phyloP scores from a whole-genome alignment of 1,140 invertebrate genomes.

The Trypoxylus dichotomus region DNA sequence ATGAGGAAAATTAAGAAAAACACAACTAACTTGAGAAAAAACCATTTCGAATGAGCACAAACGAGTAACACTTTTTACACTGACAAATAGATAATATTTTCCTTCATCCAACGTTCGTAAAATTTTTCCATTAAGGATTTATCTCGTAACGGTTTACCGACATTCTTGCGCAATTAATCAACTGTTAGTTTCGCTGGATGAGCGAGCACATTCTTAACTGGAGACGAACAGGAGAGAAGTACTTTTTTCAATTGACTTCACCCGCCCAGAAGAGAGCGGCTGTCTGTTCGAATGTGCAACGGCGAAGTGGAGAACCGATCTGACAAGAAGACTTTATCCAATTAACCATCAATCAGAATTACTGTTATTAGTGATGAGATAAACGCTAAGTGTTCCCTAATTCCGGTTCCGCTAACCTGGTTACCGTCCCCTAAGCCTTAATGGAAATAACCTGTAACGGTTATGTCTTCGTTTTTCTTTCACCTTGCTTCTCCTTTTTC shows the following conservation, averaged over 20 bases:
- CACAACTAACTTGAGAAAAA: too few relatives aligned
- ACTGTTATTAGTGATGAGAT: conserved; percentile 38
- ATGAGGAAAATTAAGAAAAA: too few relatives aligned
- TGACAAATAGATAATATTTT: conserved; percentile 4
- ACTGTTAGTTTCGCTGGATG: not conserved
- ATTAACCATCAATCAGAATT: conserved; percentile 39
- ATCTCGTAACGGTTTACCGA: not conserved
- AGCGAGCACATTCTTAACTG: too few relatives aligned
- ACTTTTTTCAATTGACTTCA: conserved; percentile 24
- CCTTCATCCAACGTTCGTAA: not conserved
- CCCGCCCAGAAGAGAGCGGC: not conserved
- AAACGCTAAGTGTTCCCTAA: conserved; percentile 38
- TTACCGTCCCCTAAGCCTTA: conserved; percentile 29
- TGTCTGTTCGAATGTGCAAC: conserved; percentile 18
- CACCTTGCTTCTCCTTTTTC: not conserved
- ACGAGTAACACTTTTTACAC: not conserved
- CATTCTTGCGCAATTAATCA: conserved; percentile 26
- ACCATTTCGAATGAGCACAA: not conserved
- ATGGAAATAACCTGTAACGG: conserved; percentile 33
- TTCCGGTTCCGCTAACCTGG: conserved; percentile 35
- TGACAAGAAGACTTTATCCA: conserved; percentile 35
- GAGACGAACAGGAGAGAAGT: not conserved
- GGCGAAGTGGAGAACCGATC: conserved; percentile 9
- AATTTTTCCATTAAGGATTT: conserved; percentile 14
- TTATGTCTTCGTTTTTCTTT: conserved; percentile 17